phyloP scores from a whole-genome alignment of 2,888 invertebrate genomes.

The Dasysyrphus albostriatus region DNA sequence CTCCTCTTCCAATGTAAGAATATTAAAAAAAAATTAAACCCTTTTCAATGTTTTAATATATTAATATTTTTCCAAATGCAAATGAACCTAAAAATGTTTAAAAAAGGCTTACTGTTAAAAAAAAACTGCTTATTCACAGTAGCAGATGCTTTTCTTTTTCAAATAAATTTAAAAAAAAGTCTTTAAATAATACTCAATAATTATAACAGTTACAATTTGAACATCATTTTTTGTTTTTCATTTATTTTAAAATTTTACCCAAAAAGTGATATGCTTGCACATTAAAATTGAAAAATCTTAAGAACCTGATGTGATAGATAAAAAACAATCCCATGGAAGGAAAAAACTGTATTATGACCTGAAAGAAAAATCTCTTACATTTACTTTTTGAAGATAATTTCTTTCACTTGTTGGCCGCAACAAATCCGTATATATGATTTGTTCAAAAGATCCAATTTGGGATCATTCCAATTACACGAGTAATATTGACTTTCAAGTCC shows the following conservation, averaged over 20 bases:
- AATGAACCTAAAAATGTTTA: not conserved
- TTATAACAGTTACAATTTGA: conserved; percentile 15
- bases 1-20: conserved; percentile 5
- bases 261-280: no score
- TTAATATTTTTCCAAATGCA: conserved; percentile 1
- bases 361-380: no score
- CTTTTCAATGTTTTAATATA: not conserved
- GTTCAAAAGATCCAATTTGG: no score
- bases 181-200: conserved; percentile 3
- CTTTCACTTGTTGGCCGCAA: no score
- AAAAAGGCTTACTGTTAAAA: conserved; percentile 15
- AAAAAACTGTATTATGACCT: no score
- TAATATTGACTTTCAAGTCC: no score
- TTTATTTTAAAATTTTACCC: not conserved
- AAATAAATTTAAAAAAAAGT: conserved; percentile 21
- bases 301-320: no score
- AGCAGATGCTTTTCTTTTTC: conserved; percentile 30
- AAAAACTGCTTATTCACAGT: not conserved
- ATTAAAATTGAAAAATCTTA: no score
- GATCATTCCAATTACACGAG: no score
- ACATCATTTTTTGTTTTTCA: conserved; percentile 7
- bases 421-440: no score
- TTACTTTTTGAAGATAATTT: no score
- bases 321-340: no score
- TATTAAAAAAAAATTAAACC: not conserved